Base-by-base conservation (phyloP, 2,888 invertebrate species). In the Heliconius erato region DNA sequence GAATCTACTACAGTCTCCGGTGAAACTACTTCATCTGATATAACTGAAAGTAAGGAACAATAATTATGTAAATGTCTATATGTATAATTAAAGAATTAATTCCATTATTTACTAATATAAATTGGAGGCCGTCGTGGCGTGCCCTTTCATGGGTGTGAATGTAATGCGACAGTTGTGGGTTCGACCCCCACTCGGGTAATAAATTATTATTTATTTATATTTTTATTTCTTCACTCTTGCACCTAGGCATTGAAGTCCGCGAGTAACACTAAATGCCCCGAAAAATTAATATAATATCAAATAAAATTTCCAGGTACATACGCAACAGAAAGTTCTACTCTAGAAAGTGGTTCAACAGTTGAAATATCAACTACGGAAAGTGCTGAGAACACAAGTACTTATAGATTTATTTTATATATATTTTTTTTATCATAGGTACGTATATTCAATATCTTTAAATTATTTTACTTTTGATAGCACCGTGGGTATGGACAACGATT, bases 401-500 rank as follows among this genome's bases (percentile, higher is more conserved):
- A 77, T 63, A 40, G 11, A 40, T 72, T 49, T 74, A 26, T 54
- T 14, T 49, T 63, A 49, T 19, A 49, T 32, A 28, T 54, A 49
- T 68, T 49, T 76, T 49, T 76, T n/a, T 44, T 32, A 82, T 86
- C 65, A 74, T 44, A 77, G 28, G 59, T 79, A 69, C 23, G 40
- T 77, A 63, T 54, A 69, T 54, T 7, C 32, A n/a, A 76, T 1
- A 32, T 49, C 6, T 32, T 68, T 0, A 67, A 44, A 49, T 44
- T 44, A 49, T 74, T 49, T 76, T 78, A 54, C 67, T 63, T 72
- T 68, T 89, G 87, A 68, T 89, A 89, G 96, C 96, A 28, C 89
- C 94, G 4, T 97, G 96, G 94, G 94, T 92, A n/a, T 96, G 96
- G 85, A 94, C 97, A 1, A 96, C 97, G 1, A 92, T 97, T 68